phyloP scores from a whole-genome alignment of 2,888 invertebrate genomes.

The Meghimatium bilineatum region DNA sequence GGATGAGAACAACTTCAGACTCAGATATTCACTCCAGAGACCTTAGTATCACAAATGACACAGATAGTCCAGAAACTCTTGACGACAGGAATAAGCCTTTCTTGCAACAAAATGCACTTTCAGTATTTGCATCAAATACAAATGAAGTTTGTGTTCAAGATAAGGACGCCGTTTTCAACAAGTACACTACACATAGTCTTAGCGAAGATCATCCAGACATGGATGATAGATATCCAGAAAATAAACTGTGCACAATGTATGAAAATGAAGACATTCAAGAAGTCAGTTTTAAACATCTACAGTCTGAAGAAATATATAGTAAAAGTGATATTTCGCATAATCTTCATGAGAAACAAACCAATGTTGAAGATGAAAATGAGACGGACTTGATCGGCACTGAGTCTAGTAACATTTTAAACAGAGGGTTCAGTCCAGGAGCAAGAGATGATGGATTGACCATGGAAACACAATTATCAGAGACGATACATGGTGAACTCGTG shows the following conservation, averaged over 20 bases:
- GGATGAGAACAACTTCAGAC: slow-evolving; percentile 21
- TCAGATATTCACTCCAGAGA: background rate
- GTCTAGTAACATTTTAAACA: background rate
- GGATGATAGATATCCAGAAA: too few relatives aligned
- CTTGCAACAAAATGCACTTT: background rate
- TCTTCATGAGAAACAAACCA: background rate
- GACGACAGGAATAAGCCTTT: background rate
- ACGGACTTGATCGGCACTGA: background rate
- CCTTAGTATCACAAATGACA: background rate
- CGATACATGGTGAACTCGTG: background rate
- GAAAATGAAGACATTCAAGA: background rate
- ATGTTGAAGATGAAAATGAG: slow-evolving; percentile 5
- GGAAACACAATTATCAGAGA: background rate
- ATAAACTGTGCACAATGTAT: too few relatives aligned
- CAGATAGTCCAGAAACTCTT: background rate
- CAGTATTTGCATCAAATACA: background rate
- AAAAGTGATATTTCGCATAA: background rate
- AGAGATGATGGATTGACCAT: slow-evolving; percentile 36
- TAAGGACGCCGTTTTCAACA: background rate
- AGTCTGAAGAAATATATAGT: too few relatives aligned
- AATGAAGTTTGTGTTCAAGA: background rate
- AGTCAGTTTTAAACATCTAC: background rate
- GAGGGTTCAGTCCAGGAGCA: slow-evolving; percentile 21
- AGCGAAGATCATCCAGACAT: too few relatives aligned
- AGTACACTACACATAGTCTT: background rate